Percentiles rank a stretch among this genome's conserved stretches.
phyloP scores from a whole-genome alignment of 2,888 invertebrate genomes.

The Julus scanicus region DNA sequence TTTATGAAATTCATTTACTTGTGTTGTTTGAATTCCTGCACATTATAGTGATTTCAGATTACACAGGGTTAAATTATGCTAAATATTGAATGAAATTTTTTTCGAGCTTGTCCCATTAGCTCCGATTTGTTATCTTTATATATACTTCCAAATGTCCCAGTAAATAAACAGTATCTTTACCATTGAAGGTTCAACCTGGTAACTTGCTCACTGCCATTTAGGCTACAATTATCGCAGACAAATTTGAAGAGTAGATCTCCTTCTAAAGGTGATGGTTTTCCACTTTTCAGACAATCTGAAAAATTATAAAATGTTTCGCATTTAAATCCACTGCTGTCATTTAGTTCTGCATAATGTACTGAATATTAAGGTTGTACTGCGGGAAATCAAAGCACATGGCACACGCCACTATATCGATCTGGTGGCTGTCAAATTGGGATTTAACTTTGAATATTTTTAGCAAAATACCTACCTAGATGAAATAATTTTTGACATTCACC shows the following conservation, averaged over 20 bases:
- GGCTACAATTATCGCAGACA: slow-evolving; percentile 51
- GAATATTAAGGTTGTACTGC: neutral
- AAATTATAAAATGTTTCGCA: neutral
- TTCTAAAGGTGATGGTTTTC: slow-evolving; percentile 54
- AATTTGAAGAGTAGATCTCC: slow-evolving; percentile 56
- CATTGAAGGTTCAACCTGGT: slow-evolving; percentile 56
- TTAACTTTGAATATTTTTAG: neutral
- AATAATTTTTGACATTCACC: neutral
- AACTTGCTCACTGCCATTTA: neutral
- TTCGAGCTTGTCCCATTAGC: too few species aligned
- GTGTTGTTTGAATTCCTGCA: too few species aligned
- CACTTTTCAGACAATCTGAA: slow-evolving; percentile 53
- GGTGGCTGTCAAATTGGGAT: slow-evolving; percentile 68
- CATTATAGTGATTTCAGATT: too few species aligned
- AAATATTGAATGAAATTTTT: too few species aligned
- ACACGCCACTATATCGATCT: too few species aligned
- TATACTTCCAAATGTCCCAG: neutral
- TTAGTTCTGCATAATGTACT: too few species aligned
- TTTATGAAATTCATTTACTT: neutral
- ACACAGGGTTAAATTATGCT: too few species aligned
- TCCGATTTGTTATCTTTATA: neutral
- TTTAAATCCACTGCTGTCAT: too few species aligned
- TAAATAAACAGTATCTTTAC: slow-evolving; percentile 15
- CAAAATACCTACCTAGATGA: neutral
- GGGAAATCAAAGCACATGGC: neutral